A percentile compares a stretch with the other conserved stretches of the same genome.
These are phyloP conservation scores for Plagiodera versicolora DNA, from an alignment of 2,888 invertebrate species.

Conservation along the genomic window DNA sequence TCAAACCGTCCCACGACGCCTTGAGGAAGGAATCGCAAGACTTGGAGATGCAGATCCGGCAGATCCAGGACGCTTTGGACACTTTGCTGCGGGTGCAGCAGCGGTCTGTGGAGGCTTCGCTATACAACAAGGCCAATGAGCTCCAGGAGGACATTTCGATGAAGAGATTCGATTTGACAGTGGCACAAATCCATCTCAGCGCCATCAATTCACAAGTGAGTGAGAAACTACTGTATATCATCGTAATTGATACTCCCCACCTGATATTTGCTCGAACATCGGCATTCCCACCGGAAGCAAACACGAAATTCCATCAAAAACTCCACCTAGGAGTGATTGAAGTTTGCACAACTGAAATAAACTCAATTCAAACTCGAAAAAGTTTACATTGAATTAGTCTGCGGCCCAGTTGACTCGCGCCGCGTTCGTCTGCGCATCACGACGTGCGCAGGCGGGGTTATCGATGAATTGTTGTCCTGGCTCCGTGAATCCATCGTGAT, in stretches of 20 bases:
- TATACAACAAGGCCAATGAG: conserved; percentile 93
- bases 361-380: too few species aligned
- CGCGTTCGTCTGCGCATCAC: conserved; percentile 3
- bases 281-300: too few species aligned
- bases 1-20: conserved; percentile 74
- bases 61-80: conserved; percentile 84
- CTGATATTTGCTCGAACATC: too few species aligned
- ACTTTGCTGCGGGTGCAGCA: conserved; percentile 79
- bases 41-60: conserved; percentile 84
- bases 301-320: too few species aligned
- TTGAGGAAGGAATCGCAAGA: conserved; percentile 82
- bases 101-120: conserved; percentile 74
- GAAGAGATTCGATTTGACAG: conserved; percentile 90
- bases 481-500: conserved; percentile 34
- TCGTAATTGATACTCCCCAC: too few species aligned
- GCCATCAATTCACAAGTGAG: conserved; percentile 88
- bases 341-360: too few species aligned
- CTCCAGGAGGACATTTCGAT: conserved; percentile 93
- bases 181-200: conserved; percentile 87
- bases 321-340: too few species aligned
- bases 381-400: not conserved
- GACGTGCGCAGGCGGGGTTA: conserved; percentile 42
- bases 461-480: conserved; percentile 47
- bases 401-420: not conserved
- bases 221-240: too few species aligned